Evolutionary conservation across 2,888 invertebrate species (phyloP).

Genomic region (Monochamus alternatus): DNA sequence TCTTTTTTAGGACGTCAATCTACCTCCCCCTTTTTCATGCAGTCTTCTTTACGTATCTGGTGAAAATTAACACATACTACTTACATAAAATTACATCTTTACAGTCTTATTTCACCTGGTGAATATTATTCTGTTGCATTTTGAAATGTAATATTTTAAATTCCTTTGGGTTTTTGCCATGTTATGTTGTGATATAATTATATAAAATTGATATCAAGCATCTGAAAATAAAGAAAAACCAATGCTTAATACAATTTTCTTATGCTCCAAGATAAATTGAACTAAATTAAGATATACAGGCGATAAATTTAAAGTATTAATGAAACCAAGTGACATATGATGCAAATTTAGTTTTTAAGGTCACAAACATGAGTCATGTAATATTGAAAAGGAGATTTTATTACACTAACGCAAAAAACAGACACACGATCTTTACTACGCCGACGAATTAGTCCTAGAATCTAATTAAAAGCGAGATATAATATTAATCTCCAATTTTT

Average conservation of each 20-base stretch:
- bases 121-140: constrained; percentile 37
- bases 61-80: constrained; percentile 37
- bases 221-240: constrained; percentile 43
- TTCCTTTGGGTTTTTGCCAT: constrained; percentile 46
- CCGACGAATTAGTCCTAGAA: constrained; percentile 5
- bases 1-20: constrained; percentile 54
- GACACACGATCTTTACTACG: constrained; percentile 6
- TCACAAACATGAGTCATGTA: constrained; percentile 57
- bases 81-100: constrained; percentile 53
- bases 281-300: constrained; percentile 38
- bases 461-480: constrained; percentile 30
- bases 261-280: constrained; percentile 18
- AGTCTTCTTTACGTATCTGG: constrained; percentile 58
- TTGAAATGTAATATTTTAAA: constrained; percentile 36
- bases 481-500: constrained; percentile 33
- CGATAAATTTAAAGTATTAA: constrained; percentile 42
- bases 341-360: constrained; percentile 60
- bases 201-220: constrained; percentile 28
- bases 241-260: constrained; percentile 28
- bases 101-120: constrained; percentile 48
- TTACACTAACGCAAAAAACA: constrained; percentile 29
- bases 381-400: constrained; percentile 44
- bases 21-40: constrained; percentile 50
- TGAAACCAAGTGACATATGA: constrained; percentile 48
- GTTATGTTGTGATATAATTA: constrained; percentile 33